Evolutionary conservation across 2,113 vertebrate genomes (phyloP).

Genomic region (Varanus salvator): DNA sequence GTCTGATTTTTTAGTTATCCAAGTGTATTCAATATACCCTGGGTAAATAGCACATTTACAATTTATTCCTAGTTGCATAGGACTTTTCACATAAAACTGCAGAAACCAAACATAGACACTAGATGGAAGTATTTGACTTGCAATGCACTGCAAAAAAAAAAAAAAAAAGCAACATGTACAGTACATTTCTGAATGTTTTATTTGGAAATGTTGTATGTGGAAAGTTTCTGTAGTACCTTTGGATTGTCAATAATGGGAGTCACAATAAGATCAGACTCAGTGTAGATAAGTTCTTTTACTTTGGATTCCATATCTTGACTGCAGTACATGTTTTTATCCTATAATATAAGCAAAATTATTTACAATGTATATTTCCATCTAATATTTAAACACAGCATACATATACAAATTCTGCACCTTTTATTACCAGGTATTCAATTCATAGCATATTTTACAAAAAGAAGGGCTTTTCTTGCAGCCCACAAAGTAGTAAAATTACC

Average conservation of each 20-base stretch:
- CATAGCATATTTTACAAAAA: neutral
- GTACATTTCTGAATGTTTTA: slow-evolving; percentile 20
- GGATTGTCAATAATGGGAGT: slow-evolving; percentile 91
- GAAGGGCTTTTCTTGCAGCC: neutral
- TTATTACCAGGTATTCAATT: neutral
- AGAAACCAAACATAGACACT: slow-evolving; percentile 49
- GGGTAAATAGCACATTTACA: neutral
- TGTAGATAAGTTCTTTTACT: slow-evolving; percentile 87
- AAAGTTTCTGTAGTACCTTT: slow-evolving; percentile 80
- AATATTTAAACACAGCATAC: neutral
- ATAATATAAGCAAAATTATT: slow-evolving; percentile 40
- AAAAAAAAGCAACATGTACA: slow-evolving; percentile 10
- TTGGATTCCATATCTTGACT: slow-evolving; percentile 73
- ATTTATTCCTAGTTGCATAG: slow-evolving; percentile 22
- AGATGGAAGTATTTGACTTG: slow-evolving; percentile 54
- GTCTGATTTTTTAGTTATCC: too few relatives aligned
- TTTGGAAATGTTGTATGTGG: neutral
- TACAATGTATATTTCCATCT: neutral
- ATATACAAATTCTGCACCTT: neutral
- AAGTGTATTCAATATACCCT: neutral
- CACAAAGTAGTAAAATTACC: neutral
- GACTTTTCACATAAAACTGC: slow-evolving; percentile 27
- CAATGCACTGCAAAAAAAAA: slow-evolving; percentile 56
- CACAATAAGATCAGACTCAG: slow-evolving; percentile 84
- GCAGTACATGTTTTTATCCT: slow-evolving; percentile 59